Conservation (phyloP, 23 tunicate genomes). For the Trididemnum nubilum region DNA sequence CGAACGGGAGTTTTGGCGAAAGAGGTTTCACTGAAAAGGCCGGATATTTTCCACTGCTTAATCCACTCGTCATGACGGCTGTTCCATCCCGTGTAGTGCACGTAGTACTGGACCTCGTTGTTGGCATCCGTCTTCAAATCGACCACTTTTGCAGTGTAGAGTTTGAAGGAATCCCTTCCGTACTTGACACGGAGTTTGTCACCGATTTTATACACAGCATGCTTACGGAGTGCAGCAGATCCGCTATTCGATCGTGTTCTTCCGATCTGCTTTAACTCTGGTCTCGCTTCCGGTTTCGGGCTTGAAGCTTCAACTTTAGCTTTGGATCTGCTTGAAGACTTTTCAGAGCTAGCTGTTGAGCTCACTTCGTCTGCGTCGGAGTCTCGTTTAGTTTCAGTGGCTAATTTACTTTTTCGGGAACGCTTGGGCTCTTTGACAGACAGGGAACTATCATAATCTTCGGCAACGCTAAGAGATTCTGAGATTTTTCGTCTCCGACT, state of each 20-base stretch:
- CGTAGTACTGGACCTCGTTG: conserved; percentile 50
- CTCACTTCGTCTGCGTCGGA: conserved; percentile 58
- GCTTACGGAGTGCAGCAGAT: conserved; percentile 15
- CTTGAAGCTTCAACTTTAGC: too few relatives aligned
- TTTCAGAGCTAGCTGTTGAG: conserved; percentile 59
- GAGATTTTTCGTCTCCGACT: conserved; percentile 52
- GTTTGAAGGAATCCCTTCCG: conserved; percentile 75
- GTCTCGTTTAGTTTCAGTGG: conserved; percentile 30
- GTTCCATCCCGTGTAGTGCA: conserved; percentile 88
- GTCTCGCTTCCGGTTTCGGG: neutral
- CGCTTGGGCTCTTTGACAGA: conserved; percentile 31
- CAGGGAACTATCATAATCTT: conserved; percentile 15
- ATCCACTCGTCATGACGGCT: conserved; percentile 88
- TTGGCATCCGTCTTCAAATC: conserved; percentile 55
- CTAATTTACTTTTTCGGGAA: conserved; percentile 8
- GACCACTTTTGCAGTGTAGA: conserved; percentile 75
- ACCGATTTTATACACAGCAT: conserved; percentile 33
- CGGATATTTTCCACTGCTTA: conserved; percentile 45
- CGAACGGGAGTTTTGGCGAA: neutral
- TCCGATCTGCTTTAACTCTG: neutral
- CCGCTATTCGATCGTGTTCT: conserved; percentile 53
- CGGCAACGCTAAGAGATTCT: conserved; percentile 37
- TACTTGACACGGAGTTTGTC: conserved; percentile 74
- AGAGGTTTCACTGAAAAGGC: neutral
- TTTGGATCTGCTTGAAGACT: conserved; percentile 25